These are phyloP conservation scores for Drosophila parthenogenetica DNA, from an alignment of 2,888 invertebrate genomes.

Conservation along the genomic window DNA sequence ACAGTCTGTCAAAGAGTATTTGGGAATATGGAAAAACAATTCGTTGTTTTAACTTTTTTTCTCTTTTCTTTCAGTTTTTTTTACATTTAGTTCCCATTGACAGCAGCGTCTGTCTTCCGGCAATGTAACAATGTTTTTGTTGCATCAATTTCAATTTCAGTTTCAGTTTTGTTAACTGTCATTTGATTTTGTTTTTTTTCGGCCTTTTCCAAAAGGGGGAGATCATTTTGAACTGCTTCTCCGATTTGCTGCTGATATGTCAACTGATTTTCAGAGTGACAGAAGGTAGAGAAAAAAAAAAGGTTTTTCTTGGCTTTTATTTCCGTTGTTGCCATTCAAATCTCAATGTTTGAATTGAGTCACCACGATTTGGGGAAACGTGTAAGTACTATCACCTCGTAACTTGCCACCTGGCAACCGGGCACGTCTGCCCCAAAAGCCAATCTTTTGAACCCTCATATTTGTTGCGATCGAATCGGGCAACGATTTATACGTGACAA, in stretches of 20 bases:
- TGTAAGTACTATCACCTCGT: slow-evolving; percentile 48
- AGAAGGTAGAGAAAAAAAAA: slow-evolving; percentile 23
- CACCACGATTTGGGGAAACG: slow-evolving; percentile 40
- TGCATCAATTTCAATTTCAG: slow-evolving; percentile 64
- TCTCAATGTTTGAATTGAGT: slow-evolving; percentile 40
- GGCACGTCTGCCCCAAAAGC: slow-evolving; percentile 44
- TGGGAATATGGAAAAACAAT: slow-evolving; percentile 72
- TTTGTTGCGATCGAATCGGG: slow-evolving; percentile 56
- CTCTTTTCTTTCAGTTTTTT: neutral
- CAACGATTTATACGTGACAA: slow-evolving; percentile 66
- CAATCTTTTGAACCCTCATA: slow-evolving; percentile 40
- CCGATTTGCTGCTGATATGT: slow-evolving; percentile 66
- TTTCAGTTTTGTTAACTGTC: slow-evolving; percentile 57
- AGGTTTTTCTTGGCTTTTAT: slow-evolving; percentile 32
- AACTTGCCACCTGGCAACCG: slow-evolving; percentile 39
- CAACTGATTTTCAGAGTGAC: slow-evolving; percentile 20
- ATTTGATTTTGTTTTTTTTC: slow-evolving; percentile 31
- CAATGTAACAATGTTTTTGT: slow-evolving; percentile 74
- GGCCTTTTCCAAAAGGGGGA: slow-evolving; percentile 9
- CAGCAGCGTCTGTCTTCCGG: slow-evolving; percentile 71
- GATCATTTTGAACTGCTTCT: slow-evolving; percentile 40
- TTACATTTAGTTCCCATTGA: slow-evolving; percentile 2
- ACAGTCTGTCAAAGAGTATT: slow-evolving; percentile 67
- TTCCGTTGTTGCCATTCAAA: slow-evolving; percentile 50
- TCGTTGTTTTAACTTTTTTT: slow-evolving; percentile 53